These are phyloP conservation scores for Lithophane leautieri DNA, from an alignment of 2,888 invertebrate genomes.

Conservation along the genomic window DNA sequence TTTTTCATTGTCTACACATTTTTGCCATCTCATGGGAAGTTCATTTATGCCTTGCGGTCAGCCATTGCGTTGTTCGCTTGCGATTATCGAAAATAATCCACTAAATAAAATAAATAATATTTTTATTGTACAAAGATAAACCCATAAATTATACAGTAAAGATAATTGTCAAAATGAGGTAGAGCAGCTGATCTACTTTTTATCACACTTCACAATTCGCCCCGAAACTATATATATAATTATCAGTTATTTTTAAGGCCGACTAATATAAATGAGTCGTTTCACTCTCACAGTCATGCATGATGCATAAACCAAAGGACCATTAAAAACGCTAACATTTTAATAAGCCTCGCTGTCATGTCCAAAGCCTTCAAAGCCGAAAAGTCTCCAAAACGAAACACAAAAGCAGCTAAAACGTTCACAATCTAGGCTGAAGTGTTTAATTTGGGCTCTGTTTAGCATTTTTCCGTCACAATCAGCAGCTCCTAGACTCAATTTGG, in stretches of 20 bases:
- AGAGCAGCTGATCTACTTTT: too few species aligned
- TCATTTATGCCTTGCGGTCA: too few species aligned
- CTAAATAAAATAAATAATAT: too few species aligned
- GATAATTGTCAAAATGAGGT: too few species aligned
- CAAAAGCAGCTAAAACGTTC: conserved; percentile 50
- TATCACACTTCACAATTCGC: too few species aligned
- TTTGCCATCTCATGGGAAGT: too few species aligned
- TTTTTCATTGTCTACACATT: too few species aligned
- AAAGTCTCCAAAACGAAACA: conserved; percentile 49
- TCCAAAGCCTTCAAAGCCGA: conserved; percentile 42
- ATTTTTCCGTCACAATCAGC: conserved; percentile 68
- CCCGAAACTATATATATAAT: too few species aligned
- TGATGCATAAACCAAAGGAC: conserved; percentile 12
- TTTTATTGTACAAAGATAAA: too few species aligned
- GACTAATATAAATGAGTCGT: background rate
- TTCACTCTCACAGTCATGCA: background rate
- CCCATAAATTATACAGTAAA: too few species aligned
- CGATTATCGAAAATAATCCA: too few species aligned
- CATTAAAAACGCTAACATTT: conserved; percentile 31
- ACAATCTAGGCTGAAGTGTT: conserved; percentile 49
- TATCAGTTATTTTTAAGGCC: background rate
- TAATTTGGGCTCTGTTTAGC: conserved; percentile 69
- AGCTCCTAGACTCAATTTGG: conserved; percentile 69
- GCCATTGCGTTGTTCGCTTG: too few species aligned
- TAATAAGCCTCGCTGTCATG: conserved; percentile 40